Evolutionary conservation across 2,888 invertebrate species (phyloP), one percentile per base, ranked within the genome.

Genomic region (Drosophila heteroneura): DNA sequence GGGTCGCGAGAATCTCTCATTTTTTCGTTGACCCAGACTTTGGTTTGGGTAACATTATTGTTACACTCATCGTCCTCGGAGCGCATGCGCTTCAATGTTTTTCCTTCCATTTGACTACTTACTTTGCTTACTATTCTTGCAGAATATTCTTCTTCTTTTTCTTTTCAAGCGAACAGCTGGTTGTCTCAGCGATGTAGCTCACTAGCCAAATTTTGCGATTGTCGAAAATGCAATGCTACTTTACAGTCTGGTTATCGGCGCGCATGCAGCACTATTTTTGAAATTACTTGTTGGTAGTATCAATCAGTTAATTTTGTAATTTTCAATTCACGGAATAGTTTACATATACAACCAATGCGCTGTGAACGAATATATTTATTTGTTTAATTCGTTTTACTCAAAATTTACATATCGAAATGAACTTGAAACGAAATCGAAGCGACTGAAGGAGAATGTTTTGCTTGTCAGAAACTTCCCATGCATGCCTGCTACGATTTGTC

Each of bases 1-100:
- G 70, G 64, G 57, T 92, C 84, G 6, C 74, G 75, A 0, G 76
- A 68, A 16, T 91, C 82, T 14, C 70, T 65, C 0, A 91, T 69
- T 53, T 85, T 91, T 28, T 92, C 81, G 67, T 79, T 90, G 0
- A 92, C 83, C 58, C 81, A 81, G 19, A 91, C 74, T 69, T 92
- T 92, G 0, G 67, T 74, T 62, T 91, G 85, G 7, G 70, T 61
- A 4, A 69, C 60, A 57, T 88, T 88, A n/a, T 85, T 88, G 44
- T 83, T 89, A 16, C 58, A 57, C 0, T 84, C 90, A 16, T 82
- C 77, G 12, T 84, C 86, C 1, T 81, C 80, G 3, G 85, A 85
- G 35, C 87, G 86, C 60, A 62, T 64, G 16, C 86, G 87, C 54
- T 86, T 86, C 3, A 68, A 53, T 6, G 52, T 28, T 3, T 80